Percentiles rank a stretch among this genome's conserved stretches.
These are phyloP conservation scores for Falcunculus frontatus DNA, from an alignment of 2,113 vertebrate genomes.

Conservation along the genomic window DNA sequence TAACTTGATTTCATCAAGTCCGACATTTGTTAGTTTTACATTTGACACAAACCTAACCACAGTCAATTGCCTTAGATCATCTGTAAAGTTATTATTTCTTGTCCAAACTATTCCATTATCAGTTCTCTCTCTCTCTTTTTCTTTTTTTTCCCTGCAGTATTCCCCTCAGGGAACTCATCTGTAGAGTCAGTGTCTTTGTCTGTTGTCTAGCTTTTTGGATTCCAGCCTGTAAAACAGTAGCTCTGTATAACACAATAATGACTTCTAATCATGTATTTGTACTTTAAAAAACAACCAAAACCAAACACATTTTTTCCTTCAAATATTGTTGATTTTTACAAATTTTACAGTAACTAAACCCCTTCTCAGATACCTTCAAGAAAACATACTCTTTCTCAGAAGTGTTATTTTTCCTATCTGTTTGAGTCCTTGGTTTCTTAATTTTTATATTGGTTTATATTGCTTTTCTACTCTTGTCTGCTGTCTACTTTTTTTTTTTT, in stretches of 20 bases:
- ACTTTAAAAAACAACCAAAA: background rate
- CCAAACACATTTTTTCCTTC: background rate
- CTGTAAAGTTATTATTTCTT: background rate
- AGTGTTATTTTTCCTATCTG: background rate
- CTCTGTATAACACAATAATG: background rate
- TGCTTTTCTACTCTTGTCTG: background rate
- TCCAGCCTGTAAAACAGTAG: background rate
- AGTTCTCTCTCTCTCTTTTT: background rate
- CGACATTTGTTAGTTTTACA: background rate
- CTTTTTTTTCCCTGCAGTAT: background rate
- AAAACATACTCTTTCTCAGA: background rate
- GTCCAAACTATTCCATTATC: background rate
- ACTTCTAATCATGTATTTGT: background rate
- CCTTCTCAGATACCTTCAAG: background rate
- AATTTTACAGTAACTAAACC: background rate
- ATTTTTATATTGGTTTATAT: background rate
- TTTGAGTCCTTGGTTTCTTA: background rate
- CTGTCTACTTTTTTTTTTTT: fast-evolving
- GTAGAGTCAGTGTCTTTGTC: background rate
- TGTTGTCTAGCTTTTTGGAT: background rate
- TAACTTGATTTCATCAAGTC: background rate
- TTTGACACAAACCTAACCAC: background rate
- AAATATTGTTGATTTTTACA: background rate
- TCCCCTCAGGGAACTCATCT: background rate
- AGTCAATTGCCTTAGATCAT: background rate